These are phyloP conservation scores for Bimastos eiseni DNA, from an alignment of 2,888 invertebrate species.

Conservation along the genomic window DNA sequence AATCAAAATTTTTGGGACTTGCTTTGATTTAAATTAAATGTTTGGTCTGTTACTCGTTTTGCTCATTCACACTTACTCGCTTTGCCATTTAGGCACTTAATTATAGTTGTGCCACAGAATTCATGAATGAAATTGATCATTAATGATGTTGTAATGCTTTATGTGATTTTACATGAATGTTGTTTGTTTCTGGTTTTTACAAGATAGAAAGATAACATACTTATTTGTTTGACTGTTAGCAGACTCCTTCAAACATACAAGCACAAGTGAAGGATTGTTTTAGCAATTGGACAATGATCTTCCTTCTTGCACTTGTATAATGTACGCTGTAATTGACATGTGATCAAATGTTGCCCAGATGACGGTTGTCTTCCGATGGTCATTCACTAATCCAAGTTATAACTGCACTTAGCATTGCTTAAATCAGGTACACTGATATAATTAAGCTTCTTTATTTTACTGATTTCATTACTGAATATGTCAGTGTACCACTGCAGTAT, in stretches of 20 bases:
- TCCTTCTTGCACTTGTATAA: background rate
- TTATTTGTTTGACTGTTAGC: background rate
- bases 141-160: background rate
- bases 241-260: background rate
- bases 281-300: background rate
- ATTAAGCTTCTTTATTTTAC: no score
- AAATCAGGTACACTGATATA: no score
- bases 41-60: background rate
- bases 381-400: no score
- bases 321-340: no score
- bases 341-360: no score
- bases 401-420: no score
- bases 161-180: background rate
- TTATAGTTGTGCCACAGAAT: background rate
- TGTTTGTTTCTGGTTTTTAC: background rate
- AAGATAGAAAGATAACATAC: background rate
- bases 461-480: no score
- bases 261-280: background rate
- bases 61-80: background rate
- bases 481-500: no score
- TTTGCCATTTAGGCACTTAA: background rate
- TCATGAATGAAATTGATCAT: background rate
- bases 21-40: background rate
- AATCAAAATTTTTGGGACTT: background rate
- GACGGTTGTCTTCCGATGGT: no score